Conservation (phyloP, 2,888 invertebrate genomes). For the Micropterix aruncella region DNA sequence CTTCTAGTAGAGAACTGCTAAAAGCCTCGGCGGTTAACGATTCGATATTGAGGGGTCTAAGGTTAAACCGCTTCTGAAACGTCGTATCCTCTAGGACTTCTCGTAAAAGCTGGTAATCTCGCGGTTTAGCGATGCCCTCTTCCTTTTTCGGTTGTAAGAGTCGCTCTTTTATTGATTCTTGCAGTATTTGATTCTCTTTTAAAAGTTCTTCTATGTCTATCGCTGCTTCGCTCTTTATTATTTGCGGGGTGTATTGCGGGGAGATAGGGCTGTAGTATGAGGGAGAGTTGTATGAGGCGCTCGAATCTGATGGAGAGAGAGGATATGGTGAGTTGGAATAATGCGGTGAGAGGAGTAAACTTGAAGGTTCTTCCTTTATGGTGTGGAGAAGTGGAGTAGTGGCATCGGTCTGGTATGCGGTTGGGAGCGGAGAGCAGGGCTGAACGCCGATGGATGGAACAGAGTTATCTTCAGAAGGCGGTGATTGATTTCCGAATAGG, state of each 20-base stretch:
- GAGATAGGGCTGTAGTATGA: slow-evolving; percentile 17
- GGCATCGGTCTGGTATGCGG: slow-evolving; percentile 17
- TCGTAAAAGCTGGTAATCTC: slow-evolving; percentile 62
- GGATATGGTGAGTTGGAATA: slow-evolving; percentile 37
- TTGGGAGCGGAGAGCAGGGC: slow-evolving; percentile 36
- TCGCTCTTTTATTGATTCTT: slow-evolving; percentile 21
- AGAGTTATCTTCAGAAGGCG: slow-evolving; percentile 39
- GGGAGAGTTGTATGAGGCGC: slow-evolving; percentile 37
- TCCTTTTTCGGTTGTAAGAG: slow-evolving; percentile 30
- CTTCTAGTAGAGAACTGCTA: slow-evolving; percentile 28
- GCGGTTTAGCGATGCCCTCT: slow-evolving; percentile 35
- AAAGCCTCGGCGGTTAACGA: slow-evolving; percentile 37
- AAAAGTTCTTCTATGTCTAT: slow-evolving; percentile 46
- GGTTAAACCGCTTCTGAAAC: slow-evolving; percentile 72
- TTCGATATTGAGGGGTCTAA: slow-evolving; percentile 61
- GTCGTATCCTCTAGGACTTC: slow-evolving; percentile 74
- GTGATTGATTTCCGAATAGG: slow-evolving; percentile 29
- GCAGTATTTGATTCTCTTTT: slow-evolving; percentile 39
- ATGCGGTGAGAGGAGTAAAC: slow-evolving; percentile 31
- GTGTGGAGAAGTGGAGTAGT: slow-evolving; percentile 9
- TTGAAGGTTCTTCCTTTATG: slow-evolving; percentile 40
- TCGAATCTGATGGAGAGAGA: slow-evolving; percentile 42
- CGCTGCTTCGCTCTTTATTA: slow-evolving; percentile 41
- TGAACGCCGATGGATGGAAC: slow-evolving; percentile 36
- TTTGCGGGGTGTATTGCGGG: slow-evolving; percentile 17